Percentiles rank a stretch among this genome's conserved stretches.
Conservation (phyloP, 1,140 invertebrate species). For the Hormaphis cornu region DNA sequence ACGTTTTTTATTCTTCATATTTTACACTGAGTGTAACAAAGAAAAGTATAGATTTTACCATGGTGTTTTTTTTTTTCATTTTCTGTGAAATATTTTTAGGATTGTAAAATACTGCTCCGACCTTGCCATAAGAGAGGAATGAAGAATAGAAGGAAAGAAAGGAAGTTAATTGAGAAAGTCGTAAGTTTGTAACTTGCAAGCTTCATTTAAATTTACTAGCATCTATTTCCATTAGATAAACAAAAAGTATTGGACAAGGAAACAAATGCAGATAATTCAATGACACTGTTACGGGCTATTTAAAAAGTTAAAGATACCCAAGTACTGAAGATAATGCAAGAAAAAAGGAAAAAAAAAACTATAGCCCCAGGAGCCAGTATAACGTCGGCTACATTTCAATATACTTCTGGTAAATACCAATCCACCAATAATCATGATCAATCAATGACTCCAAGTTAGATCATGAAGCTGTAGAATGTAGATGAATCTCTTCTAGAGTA, state of each 20-base stretch:
- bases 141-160: too few species aligned
- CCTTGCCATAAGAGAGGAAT: too few species aligned
- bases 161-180: background rate
- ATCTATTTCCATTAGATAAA: background rate
- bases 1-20: too few species aligned
- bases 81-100: too few species aligned
- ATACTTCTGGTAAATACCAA: background rate
- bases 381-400: background rate
- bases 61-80: too few species aligned
- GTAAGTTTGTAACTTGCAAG: background rate
- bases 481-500: too few species aligned
- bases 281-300: background rate
- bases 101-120: too few species aligned
- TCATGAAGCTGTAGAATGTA: too few species aligned
- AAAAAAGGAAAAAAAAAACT: background rate
- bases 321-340: background rate
- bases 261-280: background rate
- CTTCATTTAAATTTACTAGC: background rate
- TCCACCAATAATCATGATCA: background rate
- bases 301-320: background rate
- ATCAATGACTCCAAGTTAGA: too few species aligned
- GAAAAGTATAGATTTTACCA: too few species aligned
- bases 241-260: background rate
- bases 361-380: background rate
- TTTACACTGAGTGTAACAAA: too few species aligned